These are phyloP conservation scores for Metopia argyrocephala DNA, from an alignment of 2,888 invertebrate species.

Conservation along the genomic window DNA sequence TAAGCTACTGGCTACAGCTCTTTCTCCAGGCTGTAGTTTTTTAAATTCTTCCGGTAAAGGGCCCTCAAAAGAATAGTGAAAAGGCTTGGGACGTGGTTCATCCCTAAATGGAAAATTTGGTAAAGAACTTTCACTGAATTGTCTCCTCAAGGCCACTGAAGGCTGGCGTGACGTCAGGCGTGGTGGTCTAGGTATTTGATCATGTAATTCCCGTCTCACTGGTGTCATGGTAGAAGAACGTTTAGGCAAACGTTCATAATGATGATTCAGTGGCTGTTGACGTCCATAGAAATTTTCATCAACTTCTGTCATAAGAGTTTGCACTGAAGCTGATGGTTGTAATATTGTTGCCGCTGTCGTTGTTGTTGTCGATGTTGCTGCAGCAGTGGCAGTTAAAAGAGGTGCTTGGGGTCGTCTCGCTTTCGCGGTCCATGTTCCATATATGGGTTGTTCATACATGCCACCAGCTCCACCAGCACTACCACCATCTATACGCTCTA, in stretches of 20 bases:
- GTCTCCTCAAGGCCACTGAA: conserved; percentile 69
- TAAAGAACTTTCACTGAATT: conserved; percentile 69
- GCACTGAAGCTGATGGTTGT: conserved; percentile 47
- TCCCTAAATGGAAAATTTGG: conserved; percentile 62
- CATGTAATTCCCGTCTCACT: conserved; percentile 69
- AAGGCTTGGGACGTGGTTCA: conserved; percentile 74
- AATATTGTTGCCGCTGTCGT: conserved; percentile 23
- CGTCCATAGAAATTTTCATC: conserved; percentile 48
- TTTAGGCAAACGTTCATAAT: conserved; percentile 73
- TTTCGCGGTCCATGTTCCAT: conserved; percentile 77
- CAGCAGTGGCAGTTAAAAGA: conserved; percentile 43
- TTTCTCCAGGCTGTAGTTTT: conserved; percentile 66
- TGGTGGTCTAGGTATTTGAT: conserved; percentile 74
- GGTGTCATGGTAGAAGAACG: conserved; percentile 75
- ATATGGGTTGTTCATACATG: conserved; percentile 71
- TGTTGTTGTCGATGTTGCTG: conserved; percentile 40
- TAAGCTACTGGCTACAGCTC: not conserved
- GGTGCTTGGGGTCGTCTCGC: conserved; percentile 74
- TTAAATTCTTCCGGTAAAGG: conserved; percentile 75
- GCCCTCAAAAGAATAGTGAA: conserved; percentile 76
- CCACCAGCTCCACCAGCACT: conserved; percentile 66
- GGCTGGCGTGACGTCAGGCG: conserved; percentile 71
- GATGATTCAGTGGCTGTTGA: conserved; percentile 65
- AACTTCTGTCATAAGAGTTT: conserved; percentile 49
- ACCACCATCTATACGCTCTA: conserved; percentile 75